These are phyloP conservation scores for Uria aalge DNA, from an alignment of 2,113 vertebrate genomes.

Conservation along the genomic window DNA sequence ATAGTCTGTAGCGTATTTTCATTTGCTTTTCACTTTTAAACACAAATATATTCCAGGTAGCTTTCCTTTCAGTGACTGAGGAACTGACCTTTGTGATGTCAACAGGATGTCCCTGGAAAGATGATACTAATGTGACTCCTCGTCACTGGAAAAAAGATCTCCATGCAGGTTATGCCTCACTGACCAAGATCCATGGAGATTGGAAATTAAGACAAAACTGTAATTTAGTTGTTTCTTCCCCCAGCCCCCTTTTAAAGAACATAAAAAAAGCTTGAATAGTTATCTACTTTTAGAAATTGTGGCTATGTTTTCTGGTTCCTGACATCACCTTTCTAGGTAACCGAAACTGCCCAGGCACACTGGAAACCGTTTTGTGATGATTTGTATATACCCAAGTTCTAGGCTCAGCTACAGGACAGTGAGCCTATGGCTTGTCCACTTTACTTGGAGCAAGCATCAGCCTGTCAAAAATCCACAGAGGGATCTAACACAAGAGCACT, in stretches of 20 bases:
- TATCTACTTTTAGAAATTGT: neutral
- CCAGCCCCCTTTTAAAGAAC: neutral
- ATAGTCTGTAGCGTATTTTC: accelerated
- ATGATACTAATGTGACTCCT: neutral
- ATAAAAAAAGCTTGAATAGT: neutral
- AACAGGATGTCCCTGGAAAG: neutral
- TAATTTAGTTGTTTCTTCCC: neutral
- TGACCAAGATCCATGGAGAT: neutral
- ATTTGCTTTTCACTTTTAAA: neutral
- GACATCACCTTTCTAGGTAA: neutral
- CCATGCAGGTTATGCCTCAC: neutral
- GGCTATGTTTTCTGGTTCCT: neutral
- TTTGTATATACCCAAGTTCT: neutral
- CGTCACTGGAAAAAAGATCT: neutral
- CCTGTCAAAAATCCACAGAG: neutral
- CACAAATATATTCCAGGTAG: neutral
- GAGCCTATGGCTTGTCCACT: neutral
- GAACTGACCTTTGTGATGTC: neutral
- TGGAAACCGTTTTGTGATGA: neutral
- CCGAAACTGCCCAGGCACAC: neutral
- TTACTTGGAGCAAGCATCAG: neutral
- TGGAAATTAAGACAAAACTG: neutral
- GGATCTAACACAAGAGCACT: neutral
- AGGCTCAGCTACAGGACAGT: neutral
- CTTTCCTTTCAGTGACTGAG: neutral